phyloP scores from a whole-genome alignment of 2,888 invertebrate species.

The Ochropacha duplaris region DNA sequence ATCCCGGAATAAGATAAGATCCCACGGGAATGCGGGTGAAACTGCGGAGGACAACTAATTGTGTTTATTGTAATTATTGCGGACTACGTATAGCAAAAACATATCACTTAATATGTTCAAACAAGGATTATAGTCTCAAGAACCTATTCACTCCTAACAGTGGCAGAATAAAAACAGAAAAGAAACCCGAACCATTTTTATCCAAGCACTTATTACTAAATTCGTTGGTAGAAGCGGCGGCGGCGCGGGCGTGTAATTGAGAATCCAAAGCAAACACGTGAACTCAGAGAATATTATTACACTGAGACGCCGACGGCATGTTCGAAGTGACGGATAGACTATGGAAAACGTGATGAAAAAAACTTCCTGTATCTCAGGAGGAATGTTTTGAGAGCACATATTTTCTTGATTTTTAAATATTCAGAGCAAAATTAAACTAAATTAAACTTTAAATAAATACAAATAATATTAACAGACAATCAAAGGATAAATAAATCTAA shows the following conservation, averaged over 20 bases:
- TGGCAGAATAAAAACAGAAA: slow-evolving; percentile 24
- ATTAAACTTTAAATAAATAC: too few relatives aligned
- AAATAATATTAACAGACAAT: too few relatives aligned
- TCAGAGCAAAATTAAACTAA: too few relatives aligned
- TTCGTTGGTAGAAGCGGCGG: slow-evolving; percentile 9
- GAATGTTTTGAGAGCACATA: too few relatives aligned
- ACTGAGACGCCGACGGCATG: background rate
- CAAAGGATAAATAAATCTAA: too few relatives aligned
- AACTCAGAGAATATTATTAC: background rate
- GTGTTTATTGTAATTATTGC: background rate
- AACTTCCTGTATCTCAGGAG: too few relatives aligned
- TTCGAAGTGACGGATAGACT: background rate
- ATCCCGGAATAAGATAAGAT: too few relatives aligned
- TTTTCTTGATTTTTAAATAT: too few relatives aligned
- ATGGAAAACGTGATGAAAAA: too few relatives aligned
- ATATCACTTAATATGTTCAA: background rate
- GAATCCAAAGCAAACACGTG: slow-evolving; percentile 29
- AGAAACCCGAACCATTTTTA: slow-evolving; percentile 18
- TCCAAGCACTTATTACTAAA: slow-evolving; percentile 28
- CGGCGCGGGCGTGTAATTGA: slow-evolving; percentile 27
- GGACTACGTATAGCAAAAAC: background rate
- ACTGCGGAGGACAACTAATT: too few relatives aligned
- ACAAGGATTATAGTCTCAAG: background rate
- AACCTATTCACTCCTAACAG: slow-evolving; percentile 16
- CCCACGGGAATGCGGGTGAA: too few relatives aligned